Percentiles rank a stretch among this genome's conserved stretches.
phyloP scores from a whole-genome alignment of 2,113 vertebrate species.

The Mesoclemmys tuberculata region DNA sequence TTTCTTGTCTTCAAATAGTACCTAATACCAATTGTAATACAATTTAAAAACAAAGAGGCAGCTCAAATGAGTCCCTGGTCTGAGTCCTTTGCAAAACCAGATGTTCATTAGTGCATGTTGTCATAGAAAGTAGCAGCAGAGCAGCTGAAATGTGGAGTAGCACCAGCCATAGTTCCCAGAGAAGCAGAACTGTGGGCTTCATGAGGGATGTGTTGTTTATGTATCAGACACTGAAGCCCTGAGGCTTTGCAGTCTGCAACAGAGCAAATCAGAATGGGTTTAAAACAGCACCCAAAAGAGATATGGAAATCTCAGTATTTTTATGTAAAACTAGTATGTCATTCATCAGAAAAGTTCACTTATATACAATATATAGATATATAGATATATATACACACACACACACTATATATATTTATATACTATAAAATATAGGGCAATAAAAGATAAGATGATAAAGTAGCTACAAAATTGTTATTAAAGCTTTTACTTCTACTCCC shows the following conservation, averaged over 20 bases:
- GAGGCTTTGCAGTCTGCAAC: not conserved
- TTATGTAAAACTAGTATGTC: slow-evolving; percentile 10
- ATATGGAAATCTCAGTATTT: not conserved
- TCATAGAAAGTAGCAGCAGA: not conserved
- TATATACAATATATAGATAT: too few species aligned
- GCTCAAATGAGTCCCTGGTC: not conserved
- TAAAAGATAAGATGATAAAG: slow-evolving; percentile 28
- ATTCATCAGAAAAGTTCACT: slow-evolving; percentile 23
- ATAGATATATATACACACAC: too few species aligned
- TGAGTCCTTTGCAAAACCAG: not conserved
- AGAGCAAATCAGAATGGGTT: not conserved
- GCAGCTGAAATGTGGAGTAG: not conserved
- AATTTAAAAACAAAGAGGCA: slow-evolving; percentile 28
- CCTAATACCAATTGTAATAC: not conserved
- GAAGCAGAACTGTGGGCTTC: not conserved
- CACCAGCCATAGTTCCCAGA: not conserved
- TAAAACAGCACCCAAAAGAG: not conserved
- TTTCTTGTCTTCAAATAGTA: not conserved
- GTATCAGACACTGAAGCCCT: not conserved
- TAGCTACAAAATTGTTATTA: not conserved
- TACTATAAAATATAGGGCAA: not conserved
- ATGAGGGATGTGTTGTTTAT: not conserved
- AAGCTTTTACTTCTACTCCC: not conserved
- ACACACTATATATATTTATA: too few species aligned
- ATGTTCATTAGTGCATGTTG: not conserved